These are phyloP conservation scores for Brienomyrus longianalis DNA, from an alignment of 2,113 vertebrate genomes.

Conservation along the genomic window DNA sequence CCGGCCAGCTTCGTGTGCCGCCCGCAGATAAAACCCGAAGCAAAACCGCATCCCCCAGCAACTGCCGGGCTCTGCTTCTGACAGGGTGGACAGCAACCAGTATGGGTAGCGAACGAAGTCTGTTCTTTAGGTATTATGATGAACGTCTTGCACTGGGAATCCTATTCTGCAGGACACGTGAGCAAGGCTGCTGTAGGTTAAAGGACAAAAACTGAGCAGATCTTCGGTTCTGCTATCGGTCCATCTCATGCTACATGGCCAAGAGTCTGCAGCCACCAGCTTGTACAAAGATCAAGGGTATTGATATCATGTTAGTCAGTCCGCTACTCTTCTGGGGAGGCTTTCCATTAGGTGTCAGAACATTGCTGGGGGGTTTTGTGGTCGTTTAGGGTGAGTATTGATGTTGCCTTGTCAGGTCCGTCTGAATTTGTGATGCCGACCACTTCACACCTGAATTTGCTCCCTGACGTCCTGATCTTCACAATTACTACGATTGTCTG, in stretches of 20 bases:
- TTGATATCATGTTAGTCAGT: not conserved
- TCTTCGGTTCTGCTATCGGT: not conserved
- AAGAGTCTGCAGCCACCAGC: not conserved
- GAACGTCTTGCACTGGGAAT: not conserved
- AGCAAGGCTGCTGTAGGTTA: not conserved
- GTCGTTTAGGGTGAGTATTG: not conserved
- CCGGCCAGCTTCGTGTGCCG: not conserved
- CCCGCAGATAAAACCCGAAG: not conserved
- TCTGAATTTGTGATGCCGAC: not conserved
- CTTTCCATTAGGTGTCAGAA: not conserved
- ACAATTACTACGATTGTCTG: not conserved
- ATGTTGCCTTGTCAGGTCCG: not conserved
- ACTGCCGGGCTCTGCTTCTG: not conserved
- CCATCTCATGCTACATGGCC: not conserved
- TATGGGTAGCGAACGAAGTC: not conserved
- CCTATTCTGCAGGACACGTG: not conserved
- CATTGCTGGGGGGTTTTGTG: not conserved
- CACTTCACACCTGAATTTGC: not conserved
- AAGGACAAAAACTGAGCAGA: not conserved
- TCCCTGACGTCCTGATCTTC: not conserved
- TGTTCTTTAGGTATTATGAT: not conserved
- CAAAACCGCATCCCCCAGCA: not conserved
- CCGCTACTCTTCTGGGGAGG: not conserved
- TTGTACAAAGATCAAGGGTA: not conserved
- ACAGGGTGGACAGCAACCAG: not conserved